Conservation (phyloP, 2,888 invertebrate genomes). For the Podabrus alpinus region DNA sequence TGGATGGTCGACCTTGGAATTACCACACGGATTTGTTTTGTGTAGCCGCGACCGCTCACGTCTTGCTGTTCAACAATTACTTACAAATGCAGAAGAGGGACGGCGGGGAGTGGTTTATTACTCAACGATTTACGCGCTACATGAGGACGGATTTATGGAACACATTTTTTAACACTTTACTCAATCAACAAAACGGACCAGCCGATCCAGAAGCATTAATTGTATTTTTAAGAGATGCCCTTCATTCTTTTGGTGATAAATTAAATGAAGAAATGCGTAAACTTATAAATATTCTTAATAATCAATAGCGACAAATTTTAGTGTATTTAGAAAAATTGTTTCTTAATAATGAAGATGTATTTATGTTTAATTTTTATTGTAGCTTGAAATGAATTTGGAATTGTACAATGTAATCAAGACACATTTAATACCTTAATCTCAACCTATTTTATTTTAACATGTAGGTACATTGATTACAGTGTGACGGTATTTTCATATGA, state of each 20-base stretch:
- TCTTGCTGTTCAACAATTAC: slow-evolving; percentile 85
- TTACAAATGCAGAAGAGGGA: slow-evolving; percentile 65
- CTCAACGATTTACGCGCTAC: slow-evolving; percentile 47
- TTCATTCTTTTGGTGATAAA: slow-evolving; percentile 40
- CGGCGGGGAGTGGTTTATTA: slow-evolving; percentile 50
- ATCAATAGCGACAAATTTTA: slow-evolving; percentile 44
- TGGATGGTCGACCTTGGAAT: slow-evolving; percentile 87
- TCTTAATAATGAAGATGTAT: slow-evolving; percentile 17
- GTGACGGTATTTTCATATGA: neutral
- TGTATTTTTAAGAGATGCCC: slow-evolving; percentile 41
- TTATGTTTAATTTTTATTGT: slow-evolving; percentile 21
- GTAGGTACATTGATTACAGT: slow-evolving; percentile 5
- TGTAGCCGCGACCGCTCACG: slow-evolving; percentile 84
- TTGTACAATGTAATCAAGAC: slow-evolving; percentile 18
- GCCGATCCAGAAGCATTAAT: slow-evolving; percentile 45
- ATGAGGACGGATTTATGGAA: slow-evolving; percentile 77
- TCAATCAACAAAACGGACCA: slow-evolving; percentile 64
- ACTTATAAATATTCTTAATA: slow-evolving; percentile 48
- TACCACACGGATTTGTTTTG: slow-evolving; percentile 93
- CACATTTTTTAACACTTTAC: slow-evolving; percentile 75
- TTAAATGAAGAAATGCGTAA: slow-evolving; percentile 43
- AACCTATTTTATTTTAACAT: neutral
- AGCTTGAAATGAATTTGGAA: slow-evolving; percentile 14
- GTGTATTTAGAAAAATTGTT: slow-evolving; percentile 9
- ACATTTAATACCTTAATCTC: neutral